Evolutionary conservation across 1,140 invertebrate species (phyloP).

Genomic region (Phortica variegata): DNA sequence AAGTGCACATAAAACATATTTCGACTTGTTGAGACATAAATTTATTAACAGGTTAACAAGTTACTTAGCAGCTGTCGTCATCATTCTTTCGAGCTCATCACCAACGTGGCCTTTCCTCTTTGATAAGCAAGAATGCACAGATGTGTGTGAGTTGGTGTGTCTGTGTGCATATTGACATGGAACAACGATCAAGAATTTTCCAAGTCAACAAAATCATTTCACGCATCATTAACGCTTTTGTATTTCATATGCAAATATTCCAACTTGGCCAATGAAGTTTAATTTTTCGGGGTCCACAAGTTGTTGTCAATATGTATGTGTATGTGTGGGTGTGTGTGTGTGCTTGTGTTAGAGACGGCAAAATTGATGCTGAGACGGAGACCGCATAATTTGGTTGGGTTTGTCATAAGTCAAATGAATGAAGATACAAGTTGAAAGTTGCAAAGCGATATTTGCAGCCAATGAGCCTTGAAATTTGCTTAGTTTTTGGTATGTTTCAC

Average conservation of each 20-base stretch:
- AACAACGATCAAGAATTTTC: conserved; percentile 38
- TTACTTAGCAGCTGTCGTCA: conserved; percentile 24
- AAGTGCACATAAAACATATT: too few relatives aligned
- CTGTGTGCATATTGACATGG: too few relatives aligned
- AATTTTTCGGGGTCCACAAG: too few relatives aligned
- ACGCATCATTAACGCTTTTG: conserved; percentile 53
- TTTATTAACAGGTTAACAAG: conserved; percentile 54
- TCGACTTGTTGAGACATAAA: conserved; percentile 28
- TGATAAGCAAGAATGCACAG: too few relatives aligned
- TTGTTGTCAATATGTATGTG: conserved; percentile 2
- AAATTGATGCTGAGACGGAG: conserved; percentile 48
- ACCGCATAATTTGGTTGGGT: conserved; percentile 28
- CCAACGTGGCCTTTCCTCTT: too few relatives aligned
- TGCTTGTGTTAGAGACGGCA: conserved; percentile 35
- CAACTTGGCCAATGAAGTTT: conserved; percentile 8
- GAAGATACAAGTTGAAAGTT: neutral
- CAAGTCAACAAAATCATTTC: conserved; percentile 53
- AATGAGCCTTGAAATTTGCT: conserved; percentile 55
- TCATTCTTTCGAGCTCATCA: conserved; percentile 10
- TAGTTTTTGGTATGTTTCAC: conserved; percentile 50
- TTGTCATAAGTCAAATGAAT: neutral
- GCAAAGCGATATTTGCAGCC: conserved; percentile 37
- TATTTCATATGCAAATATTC: conserved; percentile 49
- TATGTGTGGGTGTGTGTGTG: conserved; percentile 4
- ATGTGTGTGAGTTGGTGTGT: too few relatives aligned